A percentile compares a stretch with the other conserved stretches of the same genome.
These are phyloP conservation scores for Allolobophora icterica DNA, from an alignment of 2,888 invertebrate species.

Conservation along the genomic window DNA sequence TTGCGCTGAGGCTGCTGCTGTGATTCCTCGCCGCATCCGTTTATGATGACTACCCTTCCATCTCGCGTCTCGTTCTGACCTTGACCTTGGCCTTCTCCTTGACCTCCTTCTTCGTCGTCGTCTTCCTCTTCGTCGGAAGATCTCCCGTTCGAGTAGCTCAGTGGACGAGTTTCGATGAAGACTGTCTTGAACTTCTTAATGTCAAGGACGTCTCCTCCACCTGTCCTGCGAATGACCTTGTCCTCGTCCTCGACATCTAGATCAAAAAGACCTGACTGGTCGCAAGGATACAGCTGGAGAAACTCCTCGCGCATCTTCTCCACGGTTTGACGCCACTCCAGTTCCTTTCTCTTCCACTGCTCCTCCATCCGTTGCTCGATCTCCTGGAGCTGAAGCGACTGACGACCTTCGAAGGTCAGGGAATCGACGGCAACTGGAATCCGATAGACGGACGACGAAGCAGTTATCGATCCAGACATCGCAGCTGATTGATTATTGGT, in stretches of 20 bases:
- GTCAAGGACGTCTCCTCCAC: slow-evolving; percentile 47
- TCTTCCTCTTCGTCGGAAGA: slow-evolving; percentile 5
- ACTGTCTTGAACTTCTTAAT: slow-evolving; percentile 45
- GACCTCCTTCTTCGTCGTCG: not conserved
- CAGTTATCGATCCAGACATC: not conserved
- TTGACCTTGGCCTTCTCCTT: not conserved
- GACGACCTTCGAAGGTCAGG: slow-evolving; percentile 42
- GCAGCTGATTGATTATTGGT: too few relatives aligned
- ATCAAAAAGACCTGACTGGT: slow-evolving; percentile 24
- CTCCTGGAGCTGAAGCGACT: slow-evolving; percentile 42
- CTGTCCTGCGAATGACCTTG: slow-evolving; percentile 28
- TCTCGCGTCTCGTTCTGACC: not conserved
- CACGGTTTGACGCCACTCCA: slow-evolving; percentile 47
- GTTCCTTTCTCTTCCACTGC: slow-evolving; percentile 41
- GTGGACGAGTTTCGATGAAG: slow-evolving; percentile 42
- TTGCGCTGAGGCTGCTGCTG: slow-evolving; percentile 5
- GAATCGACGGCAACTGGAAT: slow-evolving; percentile 44
- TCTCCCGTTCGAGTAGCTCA: not conserved
- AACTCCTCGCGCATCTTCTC: slow-evolving; percentile 48
- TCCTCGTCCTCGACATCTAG: not conserved
- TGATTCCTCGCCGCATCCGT: not conserved
- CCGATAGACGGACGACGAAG: not conserved
- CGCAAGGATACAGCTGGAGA: slow-evolving; percentile 45
- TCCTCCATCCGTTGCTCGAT: slow-evolving; percentile 46
- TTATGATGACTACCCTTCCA: not conserved